phyloP scores from a whole-genome alignment of 2,797 vertebrate species.

The Rhincodon typus region DNA sequence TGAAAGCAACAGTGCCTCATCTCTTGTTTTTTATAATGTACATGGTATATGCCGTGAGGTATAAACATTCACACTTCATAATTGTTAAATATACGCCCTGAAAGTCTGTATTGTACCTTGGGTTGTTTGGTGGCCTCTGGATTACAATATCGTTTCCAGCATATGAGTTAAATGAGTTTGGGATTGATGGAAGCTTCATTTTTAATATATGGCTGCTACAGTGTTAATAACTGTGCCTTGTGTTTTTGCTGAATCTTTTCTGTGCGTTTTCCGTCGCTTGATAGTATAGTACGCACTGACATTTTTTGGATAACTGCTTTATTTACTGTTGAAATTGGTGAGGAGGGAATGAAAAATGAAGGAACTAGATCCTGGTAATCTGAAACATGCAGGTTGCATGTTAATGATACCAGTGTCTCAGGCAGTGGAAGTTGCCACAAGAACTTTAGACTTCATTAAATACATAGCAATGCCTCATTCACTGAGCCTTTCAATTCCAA shows the following conservation, averaged over 20 bases:
- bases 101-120: background rate
- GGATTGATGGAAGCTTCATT: background rate
- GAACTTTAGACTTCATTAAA: background rate
- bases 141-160: background rate
- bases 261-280: background rate
- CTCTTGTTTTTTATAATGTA: background rate
- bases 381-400: background rate
- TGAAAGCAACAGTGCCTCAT: background rate
- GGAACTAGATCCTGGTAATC: background rate
- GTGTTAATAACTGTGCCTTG: background rate
- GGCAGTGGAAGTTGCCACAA: background rate
- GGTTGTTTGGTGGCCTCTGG: background rate
- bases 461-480: conserved; percentile 17
- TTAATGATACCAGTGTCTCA: background rate
- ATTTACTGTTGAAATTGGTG: background rate
- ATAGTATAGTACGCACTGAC: background rate
- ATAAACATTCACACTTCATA: background rate
- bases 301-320: conserved; percentile 13
- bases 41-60: background rate
- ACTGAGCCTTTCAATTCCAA: conserved; percentile 15
- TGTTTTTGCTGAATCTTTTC: background rate
- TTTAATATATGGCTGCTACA: background rate
- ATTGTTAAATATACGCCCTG: background rate
- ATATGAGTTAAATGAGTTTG: background rate
- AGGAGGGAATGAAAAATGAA: background rate